Percentiles rank a stretch among this genome's conserved stretches.
Evolutionary conservation across 2,797 vertebrate species (phyloP).

Genomic region (Urophycis tenuis): DNA sequence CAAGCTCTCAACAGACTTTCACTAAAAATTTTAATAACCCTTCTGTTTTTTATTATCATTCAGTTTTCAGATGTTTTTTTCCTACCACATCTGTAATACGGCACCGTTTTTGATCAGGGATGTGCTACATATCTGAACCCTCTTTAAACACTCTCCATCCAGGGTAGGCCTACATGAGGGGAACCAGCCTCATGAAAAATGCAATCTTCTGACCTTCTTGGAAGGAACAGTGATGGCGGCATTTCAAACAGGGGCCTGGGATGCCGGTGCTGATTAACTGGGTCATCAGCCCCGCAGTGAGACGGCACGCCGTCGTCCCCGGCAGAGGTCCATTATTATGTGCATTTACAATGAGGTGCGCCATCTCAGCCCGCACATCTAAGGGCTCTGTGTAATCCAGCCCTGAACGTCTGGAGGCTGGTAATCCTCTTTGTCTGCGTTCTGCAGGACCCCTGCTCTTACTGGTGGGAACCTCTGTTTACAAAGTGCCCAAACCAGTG

Average conservation of each 20-base stretch:
- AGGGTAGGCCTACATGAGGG: not conserved
- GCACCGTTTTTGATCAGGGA: not conserved
- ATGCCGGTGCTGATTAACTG: slow-evolving; percentile 56
- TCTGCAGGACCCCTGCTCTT: not conserved
- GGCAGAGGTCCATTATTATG: slow-evolving; percentile 34
- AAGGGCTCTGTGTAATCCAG: slow-evolving; percentile 19
- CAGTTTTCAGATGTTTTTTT: too few species aligned
- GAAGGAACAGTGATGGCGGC: slow-evolving; percentile 44
- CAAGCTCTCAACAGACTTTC: too few species aligned
- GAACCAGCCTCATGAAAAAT: slow-evolving; percentile 35
- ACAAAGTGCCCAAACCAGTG: not conserved
- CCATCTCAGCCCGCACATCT: slow-evolving; percentile 40
- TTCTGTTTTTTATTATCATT: too few species aligned
- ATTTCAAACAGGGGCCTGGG: slow-evolving; percentile 42
- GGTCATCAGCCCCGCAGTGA: slow-evolving; percentile 50
- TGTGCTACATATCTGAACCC: not conserved
- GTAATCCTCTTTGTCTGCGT: not conserved
- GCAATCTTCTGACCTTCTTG: slow-evolving; percentile 36
- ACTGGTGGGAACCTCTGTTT: not conserved
- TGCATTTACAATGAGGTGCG: slow-evolving; percentile 23
- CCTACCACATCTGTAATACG: not conserved
- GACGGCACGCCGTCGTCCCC: slow-evolving; percentile 31
- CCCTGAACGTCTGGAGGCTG: not conserved
- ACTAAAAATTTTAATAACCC: too few species aligned
- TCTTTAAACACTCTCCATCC: not conserved